Evolutionary conservation across 2,113 vertebrate genomes (phyloP).

Genomic region (Xenus cinereus): DNA sequence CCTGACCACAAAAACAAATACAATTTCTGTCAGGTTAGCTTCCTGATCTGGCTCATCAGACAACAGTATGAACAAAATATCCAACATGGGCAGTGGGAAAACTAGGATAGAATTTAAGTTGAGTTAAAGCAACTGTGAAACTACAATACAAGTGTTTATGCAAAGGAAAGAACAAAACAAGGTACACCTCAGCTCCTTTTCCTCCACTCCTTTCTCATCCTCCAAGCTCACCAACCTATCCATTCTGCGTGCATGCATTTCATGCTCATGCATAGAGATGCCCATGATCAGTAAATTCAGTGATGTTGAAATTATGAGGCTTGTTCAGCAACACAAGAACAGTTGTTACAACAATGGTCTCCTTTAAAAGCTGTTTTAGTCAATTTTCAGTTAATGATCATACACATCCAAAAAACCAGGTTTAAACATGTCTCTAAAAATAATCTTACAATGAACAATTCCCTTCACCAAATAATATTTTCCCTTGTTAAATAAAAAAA

Average conservation of each 20-base stretch:
- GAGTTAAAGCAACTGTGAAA: background rate
- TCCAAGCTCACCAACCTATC: background rate
- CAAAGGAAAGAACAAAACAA: background rate
- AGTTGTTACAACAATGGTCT: background rate
- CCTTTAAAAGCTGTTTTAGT: background rate
- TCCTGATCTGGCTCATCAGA: background rate
- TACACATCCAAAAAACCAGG: background rate
- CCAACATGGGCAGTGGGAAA: background rate
- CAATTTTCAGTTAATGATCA: background rate
- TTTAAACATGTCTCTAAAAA: background rate
- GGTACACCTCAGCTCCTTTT: background rate
- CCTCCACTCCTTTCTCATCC: background rate
- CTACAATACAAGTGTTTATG: background rate
- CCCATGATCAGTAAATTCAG: background rate
- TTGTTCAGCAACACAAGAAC: background rate
- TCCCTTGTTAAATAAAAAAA: background rate
- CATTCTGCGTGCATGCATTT: background rate
- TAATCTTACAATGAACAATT: background rate
- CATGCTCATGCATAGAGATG: background rate
- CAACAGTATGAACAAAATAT: background rate
- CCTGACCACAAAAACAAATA: background rate
- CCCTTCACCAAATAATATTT: background rate
- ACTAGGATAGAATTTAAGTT: background rate
- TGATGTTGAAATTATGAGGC: background rate
- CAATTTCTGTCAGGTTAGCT: background rate